These are phyloP conservation scores for Artibeus lituratus DNA, from an alignment of 2,797 vertebrate genomes.

Conservation along the genomic window DNA sequence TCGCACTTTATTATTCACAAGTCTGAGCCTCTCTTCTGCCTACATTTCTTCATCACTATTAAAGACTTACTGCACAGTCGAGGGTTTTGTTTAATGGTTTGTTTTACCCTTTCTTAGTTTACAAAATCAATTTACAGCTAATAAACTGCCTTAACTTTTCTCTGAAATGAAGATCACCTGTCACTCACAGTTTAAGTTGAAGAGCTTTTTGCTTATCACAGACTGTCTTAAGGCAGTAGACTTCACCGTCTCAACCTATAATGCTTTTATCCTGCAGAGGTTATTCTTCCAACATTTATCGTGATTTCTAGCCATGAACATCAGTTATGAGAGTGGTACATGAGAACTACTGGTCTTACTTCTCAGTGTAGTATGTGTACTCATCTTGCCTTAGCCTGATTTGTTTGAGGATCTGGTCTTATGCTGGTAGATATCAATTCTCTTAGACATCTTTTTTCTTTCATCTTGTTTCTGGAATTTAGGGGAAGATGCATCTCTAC, in stretches of 20 bases:
- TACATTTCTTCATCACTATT: not conserved
- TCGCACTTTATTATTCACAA: not conserved
- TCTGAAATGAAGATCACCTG: not conserved
- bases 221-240: not conserved
- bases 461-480: constrained; percentile 15
- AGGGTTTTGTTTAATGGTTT: not conserved
- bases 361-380: not conserved
- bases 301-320: not conserved
- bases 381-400: not conserved
- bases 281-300: not conserved
- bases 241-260: not conserved
- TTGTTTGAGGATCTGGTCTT: constrained; percentile 11
- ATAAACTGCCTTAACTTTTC: not conserved
- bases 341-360: not conserved
- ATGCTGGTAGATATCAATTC: not conserved
- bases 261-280: not conserved
- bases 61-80: not conserved
- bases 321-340: not conserved
- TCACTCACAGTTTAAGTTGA: not conserved
- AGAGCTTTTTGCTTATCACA: not conserved
- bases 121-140: not conserved
- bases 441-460: constrained; percentile 50
- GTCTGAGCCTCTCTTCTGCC: not conserved
- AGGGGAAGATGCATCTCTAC: constrained; percentile 98
- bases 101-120: not conserved